Percentiles rank a stretch among this genome's conserved stretches.
Conservation (phyloP, 1,140 invertebrate genomes). For the Hyles euphorbiae region DNA sequence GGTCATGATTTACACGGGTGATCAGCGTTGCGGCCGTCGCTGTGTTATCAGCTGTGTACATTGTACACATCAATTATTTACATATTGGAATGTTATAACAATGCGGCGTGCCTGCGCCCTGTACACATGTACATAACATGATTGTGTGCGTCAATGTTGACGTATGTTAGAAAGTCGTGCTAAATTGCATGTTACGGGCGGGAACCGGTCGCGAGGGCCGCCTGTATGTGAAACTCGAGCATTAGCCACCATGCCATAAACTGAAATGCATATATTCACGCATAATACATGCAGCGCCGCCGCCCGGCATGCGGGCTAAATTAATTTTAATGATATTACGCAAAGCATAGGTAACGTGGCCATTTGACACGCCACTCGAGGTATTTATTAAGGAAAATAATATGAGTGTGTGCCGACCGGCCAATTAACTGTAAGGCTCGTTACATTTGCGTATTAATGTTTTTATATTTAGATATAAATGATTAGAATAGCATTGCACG, state of each 20-base stretch:
- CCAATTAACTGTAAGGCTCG: too few species aligned
- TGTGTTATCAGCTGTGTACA: constrained; percentile 6
- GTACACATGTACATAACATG: too few species aligned
- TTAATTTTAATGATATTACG: constrained; percentile 4
- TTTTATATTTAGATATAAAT: too few species aligned
- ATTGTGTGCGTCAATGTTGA: neutral
- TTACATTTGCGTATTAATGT: too few species aligned
- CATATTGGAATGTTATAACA: neutral
- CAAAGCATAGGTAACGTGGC: neutral
- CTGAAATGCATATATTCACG: neutral
- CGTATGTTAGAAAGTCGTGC: constrained; percentile 44
- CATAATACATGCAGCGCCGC: neutral
- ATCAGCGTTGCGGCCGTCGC: neutral
- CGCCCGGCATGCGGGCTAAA: constrained; percentile 2
- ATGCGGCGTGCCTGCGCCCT: neutral
- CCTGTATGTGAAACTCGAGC: constrained; percentile 25
- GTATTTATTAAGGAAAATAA: too few species aligned
- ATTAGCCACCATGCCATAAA: constrained; percentile 22
- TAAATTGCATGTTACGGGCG: constrained; percentile 32
- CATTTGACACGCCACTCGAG: too few species aligned
- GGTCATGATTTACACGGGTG: neutral
- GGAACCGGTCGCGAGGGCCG: constrained; percentile 21
- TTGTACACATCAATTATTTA: constrained; percentile 1
- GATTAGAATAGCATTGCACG: too few species aligned
- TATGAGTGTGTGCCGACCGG: too few species aligned